Evolutionary conservation across 2,888 invertebrate genomes (phyloP), one percentile per base, ranked within the genome.

Genomic region (Drosophila algonquin): DNA sequence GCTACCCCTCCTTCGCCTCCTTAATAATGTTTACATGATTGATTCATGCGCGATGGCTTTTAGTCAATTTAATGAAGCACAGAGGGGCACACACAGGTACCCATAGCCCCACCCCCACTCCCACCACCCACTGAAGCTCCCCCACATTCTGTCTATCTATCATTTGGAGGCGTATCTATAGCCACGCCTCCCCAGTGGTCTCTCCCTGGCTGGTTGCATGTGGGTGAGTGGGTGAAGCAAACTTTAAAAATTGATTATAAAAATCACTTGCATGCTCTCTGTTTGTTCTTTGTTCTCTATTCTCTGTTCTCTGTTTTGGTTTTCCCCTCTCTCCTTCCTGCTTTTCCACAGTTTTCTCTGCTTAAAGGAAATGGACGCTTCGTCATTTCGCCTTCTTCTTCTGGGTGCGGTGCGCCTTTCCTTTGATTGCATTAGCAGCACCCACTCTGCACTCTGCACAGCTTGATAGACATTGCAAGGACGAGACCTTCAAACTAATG

Each of bases 1-100:
- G 0, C 58, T 54, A n/a, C 40, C 27, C 54, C 48, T 32, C 10
- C 48, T 27, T 27, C 21, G 27, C 30, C 48, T 58, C 47, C 71
- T 69, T 74, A 77, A 74, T 81, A 68, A 75, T 70, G 75, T 78
- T 78, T 76, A 73, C 84, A 84, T 84, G 89, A 87, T 81, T 89
- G 81, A 80, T 84, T 81, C 75, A 72, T 71, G 71, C 59, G 70
- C 60, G 68, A 47, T 64, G 48, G 73, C 68, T 63, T 69, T 75
- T 62, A 60, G 58, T 64, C 73, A 68, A 81, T 73, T 75, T 81
- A 83, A 83, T 81, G 65, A 71, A 70, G 73, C 60, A 61, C 61
- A 57, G 46, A 21, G 16, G 24, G 16, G 32, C 35, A n/a, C 9
- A 54, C 14, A 40, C 9, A n/a, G 40, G 18, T 52, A 27, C 12